Evolutionary conservation across 2,113 vertebrate genomes (phyloP).

Genomic region (Phylloscopus trochiloides): DNA sequence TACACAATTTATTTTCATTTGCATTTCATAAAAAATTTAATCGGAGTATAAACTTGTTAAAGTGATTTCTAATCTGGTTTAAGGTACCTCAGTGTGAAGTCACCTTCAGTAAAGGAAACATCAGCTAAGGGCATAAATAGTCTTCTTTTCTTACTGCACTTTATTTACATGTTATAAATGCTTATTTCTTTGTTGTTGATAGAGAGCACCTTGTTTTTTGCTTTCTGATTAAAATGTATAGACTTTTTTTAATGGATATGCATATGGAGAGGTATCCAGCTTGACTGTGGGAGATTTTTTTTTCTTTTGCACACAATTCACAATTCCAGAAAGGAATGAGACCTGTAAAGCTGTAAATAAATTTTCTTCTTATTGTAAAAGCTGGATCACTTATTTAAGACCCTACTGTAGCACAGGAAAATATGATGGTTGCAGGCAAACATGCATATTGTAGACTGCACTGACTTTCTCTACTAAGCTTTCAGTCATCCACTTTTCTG

Average conservation of each 20-base stretch:
- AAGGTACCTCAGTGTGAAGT: neutral
- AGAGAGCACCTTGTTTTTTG: neutral
- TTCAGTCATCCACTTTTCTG: neutral
- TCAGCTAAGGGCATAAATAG: neutral
- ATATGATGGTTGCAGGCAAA: neutral
- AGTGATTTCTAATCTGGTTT: neutral
- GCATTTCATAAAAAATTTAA: neutral
- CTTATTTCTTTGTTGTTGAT: neutral
- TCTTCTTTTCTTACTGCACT: neutral
- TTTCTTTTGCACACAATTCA: neutral
- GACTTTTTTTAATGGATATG: neutral
- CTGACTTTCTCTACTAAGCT: neutral
- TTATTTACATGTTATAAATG: neutral
- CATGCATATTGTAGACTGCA: neutral
- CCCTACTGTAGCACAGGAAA: neutral
- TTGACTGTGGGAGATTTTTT: neutral
- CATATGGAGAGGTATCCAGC: neutral
- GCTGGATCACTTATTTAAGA: neutral
- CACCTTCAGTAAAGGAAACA: neutral
- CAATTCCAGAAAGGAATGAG: neutral
- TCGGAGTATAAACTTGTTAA: neutral
- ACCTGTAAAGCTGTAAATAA: neutral
- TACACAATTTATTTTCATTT: constrained; percentile 13
- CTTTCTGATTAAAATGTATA: neutral
- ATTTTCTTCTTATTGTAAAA: neutral